phyloP scores from a whole-genome alignment of 2,888 invertebrate species.

The Dasysyrphus tricinctus region DNA sequence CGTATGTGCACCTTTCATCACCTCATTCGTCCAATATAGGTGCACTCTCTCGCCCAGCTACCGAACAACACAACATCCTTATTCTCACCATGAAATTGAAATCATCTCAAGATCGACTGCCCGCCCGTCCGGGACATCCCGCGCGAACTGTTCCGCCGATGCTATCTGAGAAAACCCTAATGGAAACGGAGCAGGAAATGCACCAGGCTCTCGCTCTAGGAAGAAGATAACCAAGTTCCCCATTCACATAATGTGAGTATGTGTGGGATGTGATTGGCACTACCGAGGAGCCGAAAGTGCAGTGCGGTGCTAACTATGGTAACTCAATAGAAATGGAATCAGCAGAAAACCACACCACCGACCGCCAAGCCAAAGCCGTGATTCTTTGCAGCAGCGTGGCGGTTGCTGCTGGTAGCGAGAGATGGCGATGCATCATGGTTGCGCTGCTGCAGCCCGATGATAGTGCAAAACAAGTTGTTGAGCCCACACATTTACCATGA shows the following conservation, averaged over 20 bases:
- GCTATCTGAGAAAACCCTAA: slow-evolving; percentile 30
- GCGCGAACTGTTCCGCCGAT: not conserved
- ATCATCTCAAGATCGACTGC: slow-evolving; percentile 38
- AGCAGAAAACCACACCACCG: slow-evolving; percentile 16
- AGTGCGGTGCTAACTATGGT: slow-evolving; percentile 30
- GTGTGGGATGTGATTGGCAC: slow-evolving; percentile 75
- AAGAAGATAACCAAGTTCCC: slow-evolving; percentile 36
- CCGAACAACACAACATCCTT: slow-evolving; percentile 68
- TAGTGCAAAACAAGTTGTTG: slow-evolving; percentile 75
- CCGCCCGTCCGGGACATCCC: not conserved
- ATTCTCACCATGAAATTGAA: slow-evolving; percentile 74
- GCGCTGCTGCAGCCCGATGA: slow-evolving; percentile 48
- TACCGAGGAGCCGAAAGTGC: slow-evolving; percentile 54
- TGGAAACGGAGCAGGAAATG: slow-evolving; percentile 65
- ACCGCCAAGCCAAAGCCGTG: slow-evolving; percentile 20
- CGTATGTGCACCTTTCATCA: slow-evolving; percentile 68
- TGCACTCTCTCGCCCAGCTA: slow-evolving; percentile 62
- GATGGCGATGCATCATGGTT: slow-evolving; percentile 62
- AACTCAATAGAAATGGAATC: slow-evolving; percentile 52
- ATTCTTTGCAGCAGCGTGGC: slow-evolving; percentile 8
- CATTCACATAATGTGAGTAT: slow-evolving; percentile 21
- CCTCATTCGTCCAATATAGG: slow-evolving; percentile 70
- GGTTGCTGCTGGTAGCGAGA: slow-evolving; percentile 36
- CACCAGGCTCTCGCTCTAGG: slow-evolving; percentile 29
- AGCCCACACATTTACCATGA: slow-evolving; percentile 70